Percentiles rank a stretch among this genome's conserved stretches.
These are phyloP conservation scores for Amorpha juglandis DNA, from an alignment of 2,888 invertebrate species.

Conservation along the genomic window DNA sequence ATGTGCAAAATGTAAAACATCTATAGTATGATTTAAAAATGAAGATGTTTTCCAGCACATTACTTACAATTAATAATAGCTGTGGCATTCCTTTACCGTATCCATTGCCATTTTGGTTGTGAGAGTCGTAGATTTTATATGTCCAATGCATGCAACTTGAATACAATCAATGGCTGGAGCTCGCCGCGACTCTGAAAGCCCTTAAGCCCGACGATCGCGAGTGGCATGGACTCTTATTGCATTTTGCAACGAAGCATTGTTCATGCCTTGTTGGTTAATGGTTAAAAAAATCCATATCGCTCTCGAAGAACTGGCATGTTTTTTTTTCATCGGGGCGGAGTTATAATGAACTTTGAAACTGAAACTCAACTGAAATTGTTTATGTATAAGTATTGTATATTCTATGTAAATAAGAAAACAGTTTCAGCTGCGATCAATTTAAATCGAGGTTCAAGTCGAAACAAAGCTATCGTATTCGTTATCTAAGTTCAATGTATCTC, in stretches of 20 bases:
- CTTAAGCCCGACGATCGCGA: not conserved
- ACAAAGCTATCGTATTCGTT: not conserved
- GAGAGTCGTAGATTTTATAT: not conserved
- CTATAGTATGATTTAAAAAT: too few species aligned
- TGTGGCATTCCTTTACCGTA: not conserved
- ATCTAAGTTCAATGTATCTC: not conserved
- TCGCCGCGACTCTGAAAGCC: slow-evolving; percentile 4
- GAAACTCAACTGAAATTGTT: too few species aligned
- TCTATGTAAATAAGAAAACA: too few species aligned
- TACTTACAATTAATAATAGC: too few species aligned
- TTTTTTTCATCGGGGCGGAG: not conserved
- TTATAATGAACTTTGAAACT: not conserved
- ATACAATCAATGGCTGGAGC: not conserved
- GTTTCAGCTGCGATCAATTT: not conserved
- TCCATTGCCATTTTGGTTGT: not conserved
- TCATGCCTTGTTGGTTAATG: not conserved
- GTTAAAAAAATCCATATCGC: slow-evolving; percentile 10
- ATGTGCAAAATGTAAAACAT: too few species aligned
- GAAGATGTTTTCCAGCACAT: too few species aligned
- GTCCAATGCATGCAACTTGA: slow-evolving; percentile 18
- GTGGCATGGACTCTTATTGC: not conserved
- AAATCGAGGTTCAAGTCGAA: not conserved
- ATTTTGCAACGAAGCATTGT: slow-evolving; percentile 16
- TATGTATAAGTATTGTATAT: too few species aligned
- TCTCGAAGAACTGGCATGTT: not conserved